Conservation (phyloP, 2,113 vertebrate genomes). For the Herpailurus yagouaroundi region DNA sequence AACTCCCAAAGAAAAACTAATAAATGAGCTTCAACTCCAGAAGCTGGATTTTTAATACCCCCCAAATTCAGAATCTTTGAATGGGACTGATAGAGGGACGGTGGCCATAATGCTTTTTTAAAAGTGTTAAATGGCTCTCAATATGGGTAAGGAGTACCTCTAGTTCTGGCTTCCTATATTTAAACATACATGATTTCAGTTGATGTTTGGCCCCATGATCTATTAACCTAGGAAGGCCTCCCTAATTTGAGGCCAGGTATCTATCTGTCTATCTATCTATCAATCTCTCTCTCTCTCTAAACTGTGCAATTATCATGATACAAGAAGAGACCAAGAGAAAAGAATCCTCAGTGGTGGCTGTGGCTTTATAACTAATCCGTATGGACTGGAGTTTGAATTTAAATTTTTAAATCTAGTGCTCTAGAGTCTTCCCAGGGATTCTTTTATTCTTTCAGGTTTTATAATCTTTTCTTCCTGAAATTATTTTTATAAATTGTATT, state of each 20-base stretch:
- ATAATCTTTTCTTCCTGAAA: not conserved
- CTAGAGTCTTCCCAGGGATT: not conserved
- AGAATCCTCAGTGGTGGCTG: no score
- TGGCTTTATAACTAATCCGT: not conserved
- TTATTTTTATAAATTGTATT: not conserved
- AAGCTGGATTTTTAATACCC: slow-evolving; percentile 24
- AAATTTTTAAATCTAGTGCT: not conserved
- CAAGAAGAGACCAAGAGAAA: not conserved
- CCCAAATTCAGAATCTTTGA: not conserved
- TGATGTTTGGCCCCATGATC: not conserved
- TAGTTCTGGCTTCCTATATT: not conserved
- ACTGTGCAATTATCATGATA: not conserved
- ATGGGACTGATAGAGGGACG: not conserved
- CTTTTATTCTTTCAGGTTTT: not conserved
- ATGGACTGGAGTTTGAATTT: not conserved
- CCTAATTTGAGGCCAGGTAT: not conserved
- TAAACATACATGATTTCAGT: not conserved
- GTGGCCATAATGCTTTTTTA: not conserved
- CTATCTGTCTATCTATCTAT: no score
- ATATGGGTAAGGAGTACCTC: not conserved
- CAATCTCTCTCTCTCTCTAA: not conserved
- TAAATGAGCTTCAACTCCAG: slow-evolving; percentile 29
- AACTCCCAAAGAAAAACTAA: not conserved
- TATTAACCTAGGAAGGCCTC: not conserved
- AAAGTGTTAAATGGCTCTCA: not conserved